Evolutionary conservation across 2,797 vertebrate genomes (phyloP), one percentile per base, ranked within the genome.

Genomic region (Parambassis ranga): DNA sequence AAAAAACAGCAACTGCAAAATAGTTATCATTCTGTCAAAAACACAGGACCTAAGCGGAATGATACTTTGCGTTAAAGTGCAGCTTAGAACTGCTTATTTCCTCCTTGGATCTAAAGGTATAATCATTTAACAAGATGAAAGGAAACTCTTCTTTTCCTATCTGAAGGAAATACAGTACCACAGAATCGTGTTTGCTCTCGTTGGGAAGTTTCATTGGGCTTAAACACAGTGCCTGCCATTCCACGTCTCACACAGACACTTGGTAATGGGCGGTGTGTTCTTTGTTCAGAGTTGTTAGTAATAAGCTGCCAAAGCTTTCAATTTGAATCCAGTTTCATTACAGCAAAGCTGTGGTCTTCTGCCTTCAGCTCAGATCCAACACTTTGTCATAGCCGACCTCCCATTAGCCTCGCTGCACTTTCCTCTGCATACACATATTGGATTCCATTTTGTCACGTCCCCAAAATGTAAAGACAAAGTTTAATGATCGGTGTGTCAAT

Each of bases 251-350:
- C 48, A 56, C 36, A 35, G 19, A 32, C 30, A 60, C 71, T 56
- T 50, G 15, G 51, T 71, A 60, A 79, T 69, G 51, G 69, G 55
- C 15, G 62, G 41, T 33, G 7, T 37, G 35, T 68, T 67, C 26
- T 73, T 31, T 68, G 39, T 72, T 77, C 46, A 76, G 42, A 77
- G 44, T 70, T 46, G 36, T 51, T 55, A 62, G 64, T 64, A 73
- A 79, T 72, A 52, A 65, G 61, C 65, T 64, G 79, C 68, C 76
- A 65, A 49, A 78, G 33, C n/a, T 44, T 66, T 72, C 48, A 35
- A 24, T 59, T 61, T 68, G 43, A 66, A 75, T 71, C 71, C 27
- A 33, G 50, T 49, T 44, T 69, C 53, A 48, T 59, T 58, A 8
- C 10, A 9, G 31, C 15, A 26, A 42, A 48, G 23, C 42, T 28